phyloP scores from a whole-genome alignment of 2,113 vertebrate genomes.

The Rhagologus leucostigma region DNA sequence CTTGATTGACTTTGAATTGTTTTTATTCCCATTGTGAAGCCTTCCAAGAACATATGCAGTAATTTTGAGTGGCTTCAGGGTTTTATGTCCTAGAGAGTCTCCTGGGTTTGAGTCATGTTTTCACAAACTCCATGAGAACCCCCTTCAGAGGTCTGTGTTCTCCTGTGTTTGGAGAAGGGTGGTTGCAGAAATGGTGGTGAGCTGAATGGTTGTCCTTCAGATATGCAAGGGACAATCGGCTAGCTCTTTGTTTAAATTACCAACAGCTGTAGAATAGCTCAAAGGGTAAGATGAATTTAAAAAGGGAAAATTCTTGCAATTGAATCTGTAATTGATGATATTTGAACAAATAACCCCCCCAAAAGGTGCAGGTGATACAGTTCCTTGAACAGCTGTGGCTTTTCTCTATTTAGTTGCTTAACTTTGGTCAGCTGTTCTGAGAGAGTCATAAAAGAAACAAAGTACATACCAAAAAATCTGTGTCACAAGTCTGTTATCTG shows the following conservation, averaged over 20 bases:
- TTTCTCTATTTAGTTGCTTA: not conserved
- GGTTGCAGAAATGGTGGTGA: not conserved
- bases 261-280: not conserved
- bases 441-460: not conserved
- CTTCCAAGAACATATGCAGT: not conserved
- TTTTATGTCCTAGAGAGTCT: not conserved
- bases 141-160: not conserved
- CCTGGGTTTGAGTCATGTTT: not conserved
- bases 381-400: not conserved
- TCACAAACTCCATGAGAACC: not conserved
- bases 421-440: not conserved
- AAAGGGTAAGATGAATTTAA: not conserved
- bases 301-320: not conserved
- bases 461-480: not conserved
- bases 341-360: not conserved
- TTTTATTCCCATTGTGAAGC: not conserved
- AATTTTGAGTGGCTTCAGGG: not conserved
- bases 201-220: not conserved
- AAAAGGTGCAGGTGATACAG: not conserved
- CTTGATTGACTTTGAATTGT: not conserved
- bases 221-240: not conserved
- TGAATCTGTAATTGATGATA: not conserved
- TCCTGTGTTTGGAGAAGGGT: not conserved
- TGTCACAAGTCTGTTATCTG: not conserved
- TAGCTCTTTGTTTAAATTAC: not conserved